Percentiles rank a stretch among this genome's conserved stretches.
phyloP scores from a whole-genome alignment of 2,888 invertebrate species.

The Leptogaster cylindrica region DNA sequence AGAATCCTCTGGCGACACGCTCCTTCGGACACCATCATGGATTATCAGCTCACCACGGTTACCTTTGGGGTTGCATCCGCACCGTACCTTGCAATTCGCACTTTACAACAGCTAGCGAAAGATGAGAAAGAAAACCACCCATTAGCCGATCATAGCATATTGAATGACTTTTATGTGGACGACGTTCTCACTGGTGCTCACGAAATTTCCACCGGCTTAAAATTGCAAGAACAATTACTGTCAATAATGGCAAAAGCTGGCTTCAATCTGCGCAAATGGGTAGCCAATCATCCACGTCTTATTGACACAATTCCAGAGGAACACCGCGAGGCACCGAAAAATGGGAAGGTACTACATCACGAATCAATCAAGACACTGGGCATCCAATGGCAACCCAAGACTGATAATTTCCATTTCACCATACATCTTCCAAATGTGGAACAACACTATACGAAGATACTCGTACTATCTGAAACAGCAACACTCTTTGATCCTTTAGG shows the following conservation, averaged over 20 bases:
- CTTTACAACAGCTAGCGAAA: constrained; percentile 28
- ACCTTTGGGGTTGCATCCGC: constrained; percentile 40
- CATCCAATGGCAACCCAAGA: constrained; percentile 8
- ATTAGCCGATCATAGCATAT: constrained; percentile 18
- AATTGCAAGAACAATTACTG: too few species aligned
- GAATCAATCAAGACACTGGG: constrained; percentile 13
- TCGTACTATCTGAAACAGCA: constrained; percentile 11
- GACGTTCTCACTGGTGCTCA: constrained; percentile 30
- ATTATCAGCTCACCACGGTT: constrained; percentile 33
- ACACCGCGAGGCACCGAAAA: background rate
- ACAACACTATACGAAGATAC: constrained; percentile 20
- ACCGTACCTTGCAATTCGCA: constrained; percentile 32
- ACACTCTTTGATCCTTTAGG: constrained; percentile 36
- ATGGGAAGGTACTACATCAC: background rate
- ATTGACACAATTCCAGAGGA: background rate
- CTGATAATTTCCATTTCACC: constrained; percentile 26
- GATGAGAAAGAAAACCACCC: constrained; percentile 31
- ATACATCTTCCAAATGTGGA: too few species aligned
- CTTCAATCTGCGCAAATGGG: constrained; percentile 20
- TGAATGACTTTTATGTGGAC: constrained; percentile 44
- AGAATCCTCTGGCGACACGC: constrained; percentile 39
- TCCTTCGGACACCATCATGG: background rate
- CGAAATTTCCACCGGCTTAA: background rate
- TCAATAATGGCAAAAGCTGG: background rate
- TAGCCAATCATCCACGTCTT: background rate